Evolutionary conservation across 2,888 invertebrate species (phyloP), one percentile per base, ranked within the genome.

Genomic region (Cephalotes varians): DNA sequence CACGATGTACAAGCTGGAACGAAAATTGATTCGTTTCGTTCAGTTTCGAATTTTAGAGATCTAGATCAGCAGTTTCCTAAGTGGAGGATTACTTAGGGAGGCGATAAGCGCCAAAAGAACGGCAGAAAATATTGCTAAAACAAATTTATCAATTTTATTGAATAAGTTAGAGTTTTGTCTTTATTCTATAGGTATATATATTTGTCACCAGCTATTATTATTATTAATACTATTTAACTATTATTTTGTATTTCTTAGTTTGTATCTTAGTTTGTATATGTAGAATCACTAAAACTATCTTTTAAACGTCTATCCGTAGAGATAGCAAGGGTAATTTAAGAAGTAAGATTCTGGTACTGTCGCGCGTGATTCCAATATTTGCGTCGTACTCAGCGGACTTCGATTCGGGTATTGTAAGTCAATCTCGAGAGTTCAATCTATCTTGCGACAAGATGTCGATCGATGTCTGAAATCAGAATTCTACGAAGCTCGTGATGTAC

Each of bases 1-100:
- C 60, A 60, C 51, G 69, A 51, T 69, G 69, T 51, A 69, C 62
- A 60, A 44, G 62, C 73, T 60, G 44, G 73, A 60, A 62, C 60
- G 73, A 73, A 60, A 73, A 73, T 73, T 60, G 47, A 73, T 73
- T 73, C 73, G 73, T 73, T 73, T 60, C 73, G 73, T 73, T 60
- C 25, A 73, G 73, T 73, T 60, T 60, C 44, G 44, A 31, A 34
- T 73, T 34, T 28, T 47, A 21, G 21, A 25, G 21, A 60, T 73
- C 44, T 73, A 15, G 58, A 73, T 73, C 58, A n/a, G 9, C 73
- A 31, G 73, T 73, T 60, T 60, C 1, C 44, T 12, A 18, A 60
- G 21, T 21, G 44, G 60, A 7, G 73, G 31, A 73, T 73, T 60
- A 60, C 4, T 15, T 15, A 2, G 47, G 40, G 58, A 31, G 21